Percentiles rank a stretch among this genome's conserved stretches.
Conservation (phyloP, 2,888 invertebrate species). For the Linnaemya tessellans region DNA sequence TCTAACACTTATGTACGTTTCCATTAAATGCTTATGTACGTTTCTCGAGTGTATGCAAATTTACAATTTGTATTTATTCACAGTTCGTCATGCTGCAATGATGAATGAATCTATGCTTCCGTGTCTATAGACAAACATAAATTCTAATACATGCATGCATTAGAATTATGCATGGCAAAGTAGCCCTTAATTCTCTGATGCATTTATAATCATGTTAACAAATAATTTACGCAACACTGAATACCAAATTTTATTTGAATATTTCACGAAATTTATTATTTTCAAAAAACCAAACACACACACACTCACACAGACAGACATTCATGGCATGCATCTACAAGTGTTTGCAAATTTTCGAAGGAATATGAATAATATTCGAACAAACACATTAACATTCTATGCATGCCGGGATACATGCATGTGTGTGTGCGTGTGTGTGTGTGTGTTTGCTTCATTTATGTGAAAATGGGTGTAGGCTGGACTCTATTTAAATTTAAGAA, state of each 20-base stretch:
- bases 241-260: conserved; percentile 50
- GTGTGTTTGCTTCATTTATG: neutral
- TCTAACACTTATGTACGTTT: too few relatives aligned
- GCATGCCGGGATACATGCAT: neutral
- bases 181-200: conserved; percentile 56
- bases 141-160: conserved; percentile 17
- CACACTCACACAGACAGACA: neutral
- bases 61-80: conserved; percentile 15
- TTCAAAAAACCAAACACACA: neutral
- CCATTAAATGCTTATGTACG: too few relatives aligned
- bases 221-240: conserved; percentile 64
- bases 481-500: conserved; percentile 17
- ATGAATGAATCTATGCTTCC: conserved; percentile 9
- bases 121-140: neutral
- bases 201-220: conserved; percentile 66
- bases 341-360: neutral
- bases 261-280: conserved; percentile 34
- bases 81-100: conserved; percentile 8
- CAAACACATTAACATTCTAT: neutral
- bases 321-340: too few relatives aligned
- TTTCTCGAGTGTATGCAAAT: conserved; percentile 25
- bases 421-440: too few relatives aligned
- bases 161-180: conserved; percentile 20
- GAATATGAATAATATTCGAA: conserved; percentile 3
- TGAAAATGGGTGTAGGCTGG: neutral